Conservation (phyloP, 2,797 vertebrate genomes). For the Poecile montanus region DNA sequence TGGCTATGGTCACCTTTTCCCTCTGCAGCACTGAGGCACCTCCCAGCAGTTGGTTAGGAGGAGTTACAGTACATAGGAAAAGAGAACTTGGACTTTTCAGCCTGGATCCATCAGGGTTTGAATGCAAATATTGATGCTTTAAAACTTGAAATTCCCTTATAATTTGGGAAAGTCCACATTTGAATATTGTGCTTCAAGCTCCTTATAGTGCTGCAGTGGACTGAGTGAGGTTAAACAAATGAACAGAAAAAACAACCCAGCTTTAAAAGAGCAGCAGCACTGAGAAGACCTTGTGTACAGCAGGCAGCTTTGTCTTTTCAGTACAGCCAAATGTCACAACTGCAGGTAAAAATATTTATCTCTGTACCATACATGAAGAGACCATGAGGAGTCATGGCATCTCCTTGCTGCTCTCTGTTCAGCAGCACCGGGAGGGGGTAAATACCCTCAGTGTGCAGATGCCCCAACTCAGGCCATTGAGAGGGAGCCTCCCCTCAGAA, state of each 20-base stretch:
- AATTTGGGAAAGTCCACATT: background rate
- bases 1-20: background rate
- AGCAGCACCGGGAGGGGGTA: slow-evolving; percentile 29
- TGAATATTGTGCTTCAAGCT: background rate
- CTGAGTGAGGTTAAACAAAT: background rate
- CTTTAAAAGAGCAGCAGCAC: background rate
- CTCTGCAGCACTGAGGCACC: background rate
- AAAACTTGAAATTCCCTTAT: background rate
- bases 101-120: background rate
- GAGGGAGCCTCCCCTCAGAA: slow-evolving; percentile 30
- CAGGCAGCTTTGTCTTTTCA: background rate
- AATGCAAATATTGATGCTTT: background rate
- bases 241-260: background rate
- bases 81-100: background rate
- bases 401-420: slow-evolving; percentile 48
- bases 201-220: background rate
- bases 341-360: background rate
- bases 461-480: slow-evolving; percentile 36
- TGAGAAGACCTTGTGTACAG: background rate
- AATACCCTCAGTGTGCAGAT: background rate
- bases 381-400: background rate
- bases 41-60: background rate
- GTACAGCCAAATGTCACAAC: background rate
- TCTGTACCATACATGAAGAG: background rate
- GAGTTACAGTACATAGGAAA: background rate